Evolutionary conservation across 2,113 vertebrate species (phyloP).

Genomic region (Corynorhinus townsendii): DNA sequence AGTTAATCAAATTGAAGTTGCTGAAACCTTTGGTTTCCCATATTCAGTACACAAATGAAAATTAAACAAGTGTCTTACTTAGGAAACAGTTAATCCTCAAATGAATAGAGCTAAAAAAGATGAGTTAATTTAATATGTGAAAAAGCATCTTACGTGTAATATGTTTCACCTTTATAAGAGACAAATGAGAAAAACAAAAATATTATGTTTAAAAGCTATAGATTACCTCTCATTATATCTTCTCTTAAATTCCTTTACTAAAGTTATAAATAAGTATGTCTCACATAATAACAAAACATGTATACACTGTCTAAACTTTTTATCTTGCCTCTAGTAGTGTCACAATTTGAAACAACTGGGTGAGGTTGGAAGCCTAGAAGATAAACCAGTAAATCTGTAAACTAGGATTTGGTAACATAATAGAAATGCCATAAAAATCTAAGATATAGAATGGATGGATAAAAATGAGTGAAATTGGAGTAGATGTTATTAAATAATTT

Average conservation of each 20-base stretch:
- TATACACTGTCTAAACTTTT: background rate
- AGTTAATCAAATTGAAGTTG: background rate
- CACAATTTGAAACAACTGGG: background rate
- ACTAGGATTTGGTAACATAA: background rate
- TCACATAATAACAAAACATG: background rate
- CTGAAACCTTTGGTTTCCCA: constrained; percentile 17
- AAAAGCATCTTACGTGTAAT: background rate
- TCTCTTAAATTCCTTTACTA: background rate
- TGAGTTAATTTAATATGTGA: background rate
- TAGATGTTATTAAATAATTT: background rate
- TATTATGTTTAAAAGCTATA: background rate
- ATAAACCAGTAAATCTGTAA: background rate
- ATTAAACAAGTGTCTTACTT: background rate
- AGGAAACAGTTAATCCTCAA: background rate
- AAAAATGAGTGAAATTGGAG: background rate
- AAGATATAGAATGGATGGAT: background rate
- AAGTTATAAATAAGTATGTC: background rate
- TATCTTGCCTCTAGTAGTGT: background rate
- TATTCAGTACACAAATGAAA: background rate
- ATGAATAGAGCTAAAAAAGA: background rate
- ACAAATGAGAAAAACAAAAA: background rate
- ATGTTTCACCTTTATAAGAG: constrained; percentile 16
- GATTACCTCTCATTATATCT: background rate
- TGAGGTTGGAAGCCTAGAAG: background rate
- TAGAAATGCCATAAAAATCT: background rate